Base-by-base conservation (phyloP, 2,797 vertebrate species). In the Notolepis coatsorum region DNA sequence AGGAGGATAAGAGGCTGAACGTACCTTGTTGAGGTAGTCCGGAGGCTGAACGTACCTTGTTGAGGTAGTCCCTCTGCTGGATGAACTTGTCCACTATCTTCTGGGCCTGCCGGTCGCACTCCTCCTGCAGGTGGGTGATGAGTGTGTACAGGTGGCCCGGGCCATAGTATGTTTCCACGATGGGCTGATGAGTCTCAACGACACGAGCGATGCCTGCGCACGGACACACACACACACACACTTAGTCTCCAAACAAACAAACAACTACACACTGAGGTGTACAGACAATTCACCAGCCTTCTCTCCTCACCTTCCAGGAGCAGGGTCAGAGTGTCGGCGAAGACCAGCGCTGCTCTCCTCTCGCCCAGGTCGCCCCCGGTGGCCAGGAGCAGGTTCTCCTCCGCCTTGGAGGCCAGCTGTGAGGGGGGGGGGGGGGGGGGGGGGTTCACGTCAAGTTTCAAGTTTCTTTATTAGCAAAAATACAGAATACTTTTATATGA, bases 91-190 rank as follows among this genome's bases (percentile, higher is more conserved):
- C 96, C 8, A 98, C 96, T 58, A 99, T 95, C 78, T 94, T 97
- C 80, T 99, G 96, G 28, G 95, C 95, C 75, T 99, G 98, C 33
- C 50, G 87, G 90, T 99, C 98, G 2, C 97, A 99, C 77, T 99
- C 98, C 42, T 93, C 91, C 75, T 99, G 97, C 56, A 99, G 88
- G 87, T 99, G 95, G 74, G 93, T 96, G 81, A 99, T 96, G 46
- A 99, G 93, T 5, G 93, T 94, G 82, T 94, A 96, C 38, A 99
- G 93, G 66, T 94, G 93, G 6, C 98, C 98, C 0, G 96, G 96
- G 2, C 98, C 98, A 0, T 99, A 99, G 75, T 98, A 99, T 0
- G 98, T 99, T 83, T 99, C 98, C 51, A 99, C 96, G 0, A 99
- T 98, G 7, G 96, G 96, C 60, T 99, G 98, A 65, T 99, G 97